Base-by-base conservation (phyloP, 2,113 vertebrate genomes). In the Sarotherodon lohbergeri region DNA sequence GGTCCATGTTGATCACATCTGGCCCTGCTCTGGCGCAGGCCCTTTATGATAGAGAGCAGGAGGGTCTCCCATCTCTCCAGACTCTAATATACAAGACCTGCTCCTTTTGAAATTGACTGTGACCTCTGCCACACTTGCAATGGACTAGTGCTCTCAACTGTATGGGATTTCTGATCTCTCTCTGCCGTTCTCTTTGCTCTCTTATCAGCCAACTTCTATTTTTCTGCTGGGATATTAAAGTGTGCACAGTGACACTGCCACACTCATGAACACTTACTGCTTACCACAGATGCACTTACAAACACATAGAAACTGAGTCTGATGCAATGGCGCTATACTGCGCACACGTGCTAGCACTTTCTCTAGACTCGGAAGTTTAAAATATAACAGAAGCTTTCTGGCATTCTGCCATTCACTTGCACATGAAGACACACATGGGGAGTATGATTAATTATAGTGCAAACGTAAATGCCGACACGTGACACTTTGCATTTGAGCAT, bases 61-160 rank as follows among this genome's bases (percentile, higher is more conserved):
- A 91, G 94, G 91, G 91, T 94, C 92, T 93, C 85, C 86, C 92
- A 86, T 95, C 93, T 94, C 92, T 91, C 90, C 90, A 91, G 86
- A 93, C 94, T 93, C 95, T 94, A 95, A 96, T 95, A 95, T 94
- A 95, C 90, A 93, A 93, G 93, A 91, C 86, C 93, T 94, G 95
- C 92, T 95, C 91, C 92, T 94, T 94, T 92, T 92, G 91, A 96
- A 95, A 96, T 96, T 95, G 95, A 94, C 92, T 96, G 90, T 95
- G 94, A 96, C 95, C 95, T 92, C 92, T 94, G 93, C 85, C 92
- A 95, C 93, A 94, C 92, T 94, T 94, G 92, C 94, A 95, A 94
- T 94, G 94, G 95, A 95, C 95, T 93, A 90, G 91, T 91, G 94
- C 93, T 94, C 93, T 92, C 87, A 85, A 91, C 91, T 90, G 92